phyloP scores from a whole-genome alignment of 2,113 vertebrate species.

The Sus scrofa region DNA sequence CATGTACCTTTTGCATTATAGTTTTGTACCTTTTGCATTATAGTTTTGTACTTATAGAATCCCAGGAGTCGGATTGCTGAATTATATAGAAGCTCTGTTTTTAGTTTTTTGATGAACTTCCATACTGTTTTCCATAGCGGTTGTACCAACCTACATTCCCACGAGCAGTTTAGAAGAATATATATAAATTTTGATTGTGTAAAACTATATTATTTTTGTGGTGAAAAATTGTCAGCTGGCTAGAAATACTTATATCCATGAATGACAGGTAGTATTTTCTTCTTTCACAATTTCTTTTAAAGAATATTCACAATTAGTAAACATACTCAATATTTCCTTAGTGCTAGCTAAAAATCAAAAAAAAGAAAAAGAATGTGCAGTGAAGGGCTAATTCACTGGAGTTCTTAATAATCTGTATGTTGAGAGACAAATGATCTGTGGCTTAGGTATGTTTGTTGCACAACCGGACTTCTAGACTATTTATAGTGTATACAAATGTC shows the following conservation, averaged over 20 bases:
- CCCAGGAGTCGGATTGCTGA: too few species aligned
- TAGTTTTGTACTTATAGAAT: too few species aligned
- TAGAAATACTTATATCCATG: neutral
- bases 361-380: neutral
- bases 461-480: neutral
- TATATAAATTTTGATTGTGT: neutral
- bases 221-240: neutral
- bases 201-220: neutral
- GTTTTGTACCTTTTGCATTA: too few species aligned
- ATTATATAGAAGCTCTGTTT: too few species aligned
- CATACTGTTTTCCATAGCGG: too few species aligned
- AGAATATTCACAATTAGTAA: neutral
- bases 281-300: neutral
- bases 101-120: too few species aligned
- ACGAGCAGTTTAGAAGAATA: too few species aligned
- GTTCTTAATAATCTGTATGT: neutral
- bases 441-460: neutral
- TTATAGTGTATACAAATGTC: neutral
- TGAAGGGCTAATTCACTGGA: neutral
- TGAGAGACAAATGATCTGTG: neutral
- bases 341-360: neutral
- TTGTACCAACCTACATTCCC: too few species aligned
- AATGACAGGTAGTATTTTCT: neutral
- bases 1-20: too few species aligned
- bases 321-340: neutral